Base-by-base conservation (phyloP, 2,888 invertebrate species). In the Poecilobothrus nobilitatus region DNA sequence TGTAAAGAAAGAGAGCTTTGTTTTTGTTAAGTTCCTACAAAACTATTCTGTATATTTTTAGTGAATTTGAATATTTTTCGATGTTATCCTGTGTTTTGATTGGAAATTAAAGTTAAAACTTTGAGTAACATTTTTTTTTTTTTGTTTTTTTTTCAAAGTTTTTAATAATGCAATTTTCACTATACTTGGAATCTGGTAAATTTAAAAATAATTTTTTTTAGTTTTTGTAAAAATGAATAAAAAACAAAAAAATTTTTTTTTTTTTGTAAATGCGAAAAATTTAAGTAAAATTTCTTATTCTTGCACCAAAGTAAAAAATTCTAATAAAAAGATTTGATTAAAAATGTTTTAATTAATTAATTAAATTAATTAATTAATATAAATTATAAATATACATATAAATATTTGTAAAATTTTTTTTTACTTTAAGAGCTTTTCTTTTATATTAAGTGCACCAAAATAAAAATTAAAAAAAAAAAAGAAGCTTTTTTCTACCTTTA, bases 261-360 rank as follows among this genome's bases (percentile, higher is more conserved):
- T 27, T 27, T 27, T 27, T 27, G 27, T 27, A 27, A 27, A 27
- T 27, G 2, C 5, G 2, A 18, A 27, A 64, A 64, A 64, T 4
- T 64, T 64, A 15, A 18, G 10, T 8, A 37, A 34, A 65, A 65
- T 63, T 63, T 27, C 27, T 63, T 22, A 63, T 27, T 61, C 18
- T 67, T 33, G 68, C 70, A 70, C 70, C 68, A 68, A 70, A 68
- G 68, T 68, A 67, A 68, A 66, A 65, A 69, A 66, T 67, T 67
- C 61, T 67, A 65, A 34, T 27, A 27, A 65, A 53, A 69, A 69
- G 69, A 69, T 69, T 69, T 69, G 65, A 66, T 67, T 65, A 64
- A 67, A 63, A 33, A 15, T 66, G 12, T 33, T 34, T 67, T 63
- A 63, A 67, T 53, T 18, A 18, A 41, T 53, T 53, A 53, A 53